Evolutionary conservation across 2,113 vertebrate genomes (phyloP).

Genomic region (Notothenia coriiceps): DNA sequence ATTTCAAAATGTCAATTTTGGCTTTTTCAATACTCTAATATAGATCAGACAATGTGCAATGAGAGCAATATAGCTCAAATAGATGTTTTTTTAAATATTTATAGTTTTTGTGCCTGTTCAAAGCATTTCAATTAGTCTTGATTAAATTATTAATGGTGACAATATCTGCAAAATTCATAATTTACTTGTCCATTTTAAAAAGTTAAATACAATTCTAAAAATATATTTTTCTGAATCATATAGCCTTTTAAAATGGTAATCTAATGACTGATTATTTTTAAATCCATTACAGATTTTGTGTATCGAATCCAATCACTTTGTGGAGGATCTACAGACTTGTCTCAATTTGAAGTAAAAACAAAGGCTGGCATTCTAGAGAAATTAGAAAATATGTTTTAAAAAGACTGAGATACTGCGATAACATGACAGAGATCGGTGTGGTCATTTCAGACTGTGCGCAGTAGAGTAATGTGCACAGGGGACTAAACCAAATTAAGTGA

Average conservation of each 20-base stretch:
- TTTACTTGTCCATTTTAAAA: no score
- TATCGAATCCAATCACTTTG: not conserved
- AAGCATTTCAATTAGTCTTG: not conserved
- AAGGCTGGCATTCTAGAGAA: not conserved
- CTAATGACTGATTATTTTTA: not conserved
- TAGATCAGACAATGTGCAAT: not conserved
- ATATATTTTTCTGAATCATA: no score
- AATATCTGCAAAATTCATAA: not conserved
- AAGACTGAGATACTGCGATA: conserved; percentile 1
- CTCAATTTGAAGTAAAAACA: not conserved
- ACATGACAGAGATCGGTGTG: conserved; percentile 2
- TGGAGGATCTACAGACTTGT: not conserved
- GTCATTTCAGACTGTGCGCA: conserved; percentile 33
- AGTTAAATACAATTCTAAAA: not conserved
- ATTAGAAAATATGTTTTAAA: not conserved
- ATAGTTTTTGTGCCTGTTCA: not conserved
- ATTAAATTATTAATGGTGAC: not conserved
- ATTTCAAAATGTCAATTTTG: not conserved
- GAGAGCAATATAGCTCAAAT: not conserved
- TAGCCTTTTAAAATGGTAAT: not conserved
- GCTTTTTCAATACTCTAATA: not conserved
- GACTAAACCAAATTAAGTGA: conserved; percentile 39
- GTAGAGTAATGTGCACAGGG: conserved; percentile 31
- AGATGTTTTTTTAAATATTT: not conserved
- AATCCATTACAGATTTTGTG: not conserved